A percentile compares a stretch with the other conserved stretches of the same genome.
These are phyloP conservation scores for Coremacera marginata DNA, from an alignment of 2,888 invertebrate species.

Conservation along the genomic window DNA sequence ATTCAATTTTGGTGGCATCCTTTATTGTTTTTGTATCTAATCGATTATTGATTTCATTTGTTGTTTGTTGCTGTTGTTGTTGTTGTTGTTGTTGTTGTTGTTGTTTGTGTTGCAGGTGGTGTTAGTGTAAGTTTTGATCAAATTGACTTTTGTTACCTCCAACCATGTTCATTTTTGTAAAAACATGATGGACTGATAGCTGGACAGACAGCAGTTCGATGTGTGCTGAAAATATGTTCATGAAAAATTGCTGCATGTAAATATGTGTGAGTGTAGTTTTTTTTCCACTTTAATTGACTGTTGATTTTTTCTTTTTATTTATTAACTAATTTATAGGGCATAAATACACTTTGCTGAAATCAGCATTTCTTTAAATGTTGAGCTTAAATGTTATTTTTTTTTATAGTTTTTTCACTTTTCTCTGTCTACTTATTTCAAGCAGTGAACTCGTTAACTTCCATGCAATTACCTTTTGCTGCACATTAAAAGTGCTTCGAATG, in stretches of 20 bases:
- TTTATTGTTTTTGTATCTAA: slow-evolving; percentile 33
- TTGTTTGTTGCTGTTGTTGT: neutral
- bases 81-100: neutral
- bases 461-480: slow-evolving; percentile 42
- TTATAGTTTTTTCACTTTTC: neutral
- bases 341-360: too few relatives aligned
- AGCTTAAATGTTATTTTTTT: too few relatives aligned
- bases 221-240: too few relatives aligned
- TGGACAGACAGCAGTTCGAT: too few relatives aligned
- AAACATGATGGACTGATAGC: neutral
- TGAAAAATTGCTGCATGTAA: too few relatives aligned
- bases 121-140: neutral
- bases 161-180: neutral
- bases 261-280: neutral
- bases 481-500: slow-evolving; percentile 35
- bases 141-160: slow-evolving; percentile 31
- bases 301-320: neutral
- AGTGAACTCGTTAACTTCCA: slow-evolving; percentile 29
- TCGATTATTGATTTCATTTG: slow-evolving; percentile 44
- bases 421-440: neutral
- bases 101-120: neutral
- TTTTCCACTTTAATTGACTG: neutral
- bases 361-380: too few relatives aligned
- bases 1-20: slow-evolving; percentile 14
- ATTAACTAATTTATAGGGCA: neutral